Conservation (phyloP, 2,113 vertebrate genomes). For the Colinus virginianus region DNA sequence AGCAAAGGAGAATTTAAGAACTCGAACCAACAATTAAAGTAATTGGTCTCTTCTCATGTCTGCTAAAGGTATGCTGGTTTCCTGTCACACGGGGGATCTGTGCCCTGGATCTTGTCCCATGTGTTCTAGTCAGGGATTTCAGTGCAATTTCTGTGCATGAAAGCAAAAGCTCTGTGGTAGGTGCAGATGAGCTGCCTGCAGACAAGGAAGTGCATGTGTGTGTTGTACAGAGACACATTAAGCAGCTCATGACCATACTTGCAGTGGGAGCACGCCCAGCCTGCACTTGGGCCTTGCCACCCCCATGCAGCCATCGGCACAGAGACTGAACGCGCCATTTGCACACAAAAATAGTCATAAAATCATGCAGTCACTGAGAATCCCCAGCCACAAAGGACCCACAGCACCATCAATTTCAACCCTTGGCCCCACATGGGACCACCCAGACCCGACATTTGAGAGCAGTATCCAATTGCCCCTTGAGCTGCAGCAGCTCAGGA, state of each 20-base stretch:
- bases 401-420: background rate
- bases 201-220: background rate
- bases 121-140: constrained; percentile 25
- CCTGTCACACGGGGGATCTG: background rate
- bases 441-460: background rate
- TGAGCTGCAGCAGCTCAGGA: background rate
- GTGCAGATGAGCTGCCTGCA: constrained; percentile 13
- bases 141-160: background rate
- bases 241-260: constrained; percentile 11
- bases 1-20: constrained; percentile 18
- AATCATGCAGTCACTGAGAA: background rate
- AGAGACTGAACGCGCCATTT: background rate
- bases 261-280: background rate
- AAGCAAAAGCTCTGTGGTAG: constrained; percentile 38
- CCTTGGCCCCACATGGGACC: too few relatives aligned
- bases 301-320: accelerated
- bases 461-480: background rate
- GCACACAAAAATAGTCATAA: background rate
- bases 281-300: background rate
- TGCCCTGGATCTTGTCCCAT: constrained; percentile 30
- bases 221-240: background rate
- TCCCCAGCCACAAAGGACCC: background rate
- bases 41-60: constrained; percentile 33
- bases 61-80: constrained; percentile 39
- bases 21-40: constrained; percentile 43